Evolutionary conservation across 1,140 invertebrate genomes (phyloP).

Genomic region (Bombus haemorrhoidalis): DNA sequence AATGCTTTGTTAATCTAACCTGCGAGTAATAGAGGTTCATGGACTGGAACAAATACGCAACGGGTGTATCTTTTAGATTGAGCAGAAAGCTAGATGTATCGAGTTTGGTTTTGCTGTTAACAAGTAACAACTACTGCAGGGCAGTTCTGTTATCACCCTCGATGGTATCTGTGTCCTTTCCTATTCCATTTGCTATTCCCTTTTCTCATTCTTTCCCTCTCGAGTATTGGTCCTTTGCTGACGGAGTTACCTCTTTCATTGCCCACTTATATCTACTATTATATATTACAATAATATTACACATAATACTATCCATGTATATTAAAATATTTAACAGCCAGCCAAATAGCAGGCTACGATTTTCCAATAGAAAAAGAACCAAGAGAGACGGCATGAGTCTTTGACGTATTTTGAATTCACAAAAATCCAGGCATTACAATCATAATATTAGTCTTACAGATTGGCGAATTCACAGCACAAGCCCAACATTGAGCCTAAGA

Average conservation of each 20-base stretch:
- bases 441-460: conserved; percentile 69
- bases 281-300: conserved; percentile 83
- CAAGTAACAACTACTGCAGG: conserved; percentile 65
- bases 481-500: conserved; percentile 43
- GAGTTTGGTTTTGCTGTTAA: conserved; percentile 72
- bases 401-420: conserved; percentile 36
- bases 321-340: conserved; percentile 79
- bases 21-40: conserved; percentile 12
- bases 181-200: conserved; percentile 17
- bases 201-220: conserved; percentile 17
- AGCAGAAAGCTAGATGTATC: conserved; percentile 70
- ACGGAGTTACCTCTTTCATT: conserved; percentile 58
- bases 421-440: conserved; percentile 51
- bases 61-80: conserved; percentile 58
- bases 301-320: conserved; percentile 82
- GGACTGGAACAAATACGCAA: conserved; percentile 25
- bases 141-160: conserved; percentile 42
- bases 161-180: conserved; percentile 22
- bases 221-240: conserved; percentile 70
- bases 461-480: conserved; percentile 62
- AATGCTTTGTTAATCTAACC: conserved; percentile 12
- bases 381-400: conserved; percentile 49
- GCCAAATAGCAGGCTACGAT: conserved; percentile 46
- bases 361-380: conserved; percentile 74
- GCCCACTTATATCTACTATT: conserved; percentile 67